Evolutionary conservation across 2,888 invertebrate species (phyloP).

Genomic region (Sphecodes monilicornis): DNA sequence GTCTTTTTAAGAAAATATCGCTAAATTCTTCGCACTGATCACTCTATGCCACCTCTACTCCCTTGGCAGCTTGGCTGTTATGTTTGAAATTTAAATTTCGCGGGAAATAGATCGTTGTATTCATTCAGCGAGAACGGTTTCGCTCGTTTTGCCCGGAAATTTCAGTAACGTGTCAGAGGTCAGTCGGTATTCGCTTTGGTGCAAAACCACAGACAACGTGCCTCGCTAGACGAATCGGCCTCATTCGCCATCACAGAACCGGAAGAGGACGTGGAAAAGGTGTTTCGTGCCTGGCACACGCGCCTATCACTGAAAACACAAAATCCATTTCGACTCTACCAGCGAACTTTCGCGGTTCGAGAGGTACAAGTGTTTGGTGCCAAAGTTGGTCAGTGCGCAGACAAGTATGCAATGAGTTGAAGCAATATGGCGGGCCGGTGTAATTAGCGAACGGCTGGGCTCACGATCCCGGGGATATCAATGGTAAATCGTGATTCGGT

Average conservation of each 20-base stretch:
- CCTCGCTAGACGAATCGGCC: slow-evolving; percentile 19
- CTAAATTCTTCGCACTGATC: neutral
- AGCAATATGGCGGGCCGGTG: slow-evolving; percentile 15
- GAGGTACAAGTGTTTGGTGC: slow-evolving; percentile 49
- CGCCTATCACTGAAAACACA: slow-evolving; percentile 49
- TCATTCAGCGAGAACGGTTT: neutral
- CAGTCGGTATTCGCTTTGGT: neutral
- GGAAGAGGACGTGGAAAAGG: slow-evolving; percentile 40
- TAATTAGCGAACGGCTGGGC: slow-evolving; percentile 41
- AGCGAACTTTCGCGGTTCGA: slow-evolving; percentile 59
- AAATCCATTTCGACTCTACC: slow-evolving; percentile 58
- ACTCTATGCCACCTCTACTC: too few relatives aligned
- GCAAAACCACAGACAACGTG: neutral
- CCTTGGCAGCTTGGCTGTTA: neutral
- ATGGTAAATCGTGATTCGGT: slow-evolving; percentile 18
- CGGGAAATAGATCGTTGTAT: neutral
- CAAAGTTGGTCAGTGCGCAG: slow-evolving; percentile 49
- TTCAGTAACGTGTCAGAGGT: neutral
- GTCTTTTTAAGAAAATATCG: neutral
- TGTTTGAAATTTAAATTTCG: slow-evolving; percentile 35
- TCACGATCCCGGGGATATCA: slow-evolving; percentile 25
- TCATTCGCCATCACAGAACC: slow-evolving; percentile 6
- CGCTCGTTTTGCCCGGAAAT: neutral
- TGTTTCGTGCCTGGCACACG: slow-evolving; percentile 57
- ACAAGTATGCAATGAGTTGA: slow-evolving; percentile 27